Evolutionary conservation across 1,140 invertebrate genomes (phyloP), one percentile per base, ranked within the genome.

Genomic region (Andricus grossulariae): DNA sequence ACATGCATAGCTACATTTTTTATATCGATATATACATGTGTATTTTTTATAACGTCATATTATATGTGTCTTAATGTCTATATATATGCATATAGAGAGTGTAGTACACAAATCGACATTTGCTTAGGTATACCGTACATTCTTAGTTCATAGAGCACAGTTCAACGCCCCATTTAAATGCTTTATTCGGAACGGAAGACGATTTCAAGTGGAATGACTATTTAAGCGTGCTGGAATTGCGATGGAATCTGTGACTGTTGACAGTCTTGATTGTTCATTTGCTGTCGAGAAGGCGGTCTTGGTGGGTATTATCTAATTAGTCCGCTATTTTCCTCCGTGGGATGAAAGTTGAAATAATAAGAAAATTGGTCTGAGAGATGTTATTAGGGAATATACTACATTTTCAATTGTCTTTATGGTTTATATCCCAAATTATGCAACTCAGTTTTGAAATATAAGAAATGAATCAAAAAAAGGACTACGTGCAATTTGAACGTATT

Each of bases 111-210:
- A 57, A 21, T 60, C 19, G 18, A 32, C 70, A 57, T 71, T 45
- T 76, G 18, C 55, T 70, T 66, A 45, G 72, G 71, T 83, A n/a
- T n/a, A 84, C 80, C 78, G 83, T 84, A 85, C 84, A 71, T 80
- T 85, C 79, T 71, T 82, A 80, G 80, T 80, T 84, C 80, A 84
- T 84, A 84, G 83, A 84, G 54, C 81, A 75, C 75, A 81, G 83
- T 85, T 85, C 83, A 85, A 85, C 51, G 83, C 70, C 83, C 83
- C 76, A 82, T 84, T 84, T 84, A 84, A 84, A 77, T 50, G 73
- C 45, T 25, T 60, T 60, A 60, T 60, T 60, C 18, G 45, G 51
- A 77, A 66, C 71, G 50, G 74, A 75, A 50, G 55, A 57, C 39
- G 71, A 76, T 84, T 83, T 81, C 75, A 83, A 85, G 77, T 80